Evolutionary conservation across 2,888 invertebrate genomes (phyloP).

Genomic region (Tanypteryx hageni): DNA sequence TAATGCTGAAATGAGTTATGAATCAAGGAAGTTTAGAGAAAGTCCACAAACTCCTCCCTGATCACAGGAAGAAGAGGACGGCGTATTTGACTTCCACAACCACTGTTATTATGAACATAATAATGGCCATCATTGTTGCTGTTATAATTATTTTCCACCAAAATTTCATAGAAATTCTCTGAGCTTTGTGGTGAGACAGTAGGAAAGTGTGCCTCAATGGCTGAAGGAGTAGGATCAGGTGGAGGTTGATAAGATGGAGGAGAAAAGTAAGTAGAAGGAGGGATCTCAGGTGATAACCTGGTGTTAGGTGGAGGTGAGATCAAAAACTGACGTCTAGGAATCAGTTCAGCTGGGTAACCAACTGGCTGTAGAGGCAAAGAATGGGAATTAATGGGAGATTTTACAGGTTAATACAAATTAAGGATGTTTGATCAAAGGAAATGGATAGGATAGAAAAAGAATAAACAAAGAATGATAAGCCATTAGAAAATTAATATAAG

Average conservation of each 20-base stretch:
- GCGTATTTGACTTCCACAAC: constrained; percentile 48
- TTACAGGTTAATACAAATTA: neutral
- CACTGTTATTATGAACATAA: constrained; percentile 36
- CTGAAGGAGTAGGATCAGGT: constrained; percentile 84
- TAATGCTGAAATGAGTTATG: neutral
- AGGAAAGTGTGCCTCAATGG: constrained; percentile 72
- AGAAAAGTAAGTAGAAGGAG: constrained; percentile 72
- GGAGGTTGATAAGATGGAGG: constrained; percentile 84
- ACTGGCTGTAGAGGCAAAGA: constrained; percentile 31
- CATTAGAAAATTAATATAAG: neutral
- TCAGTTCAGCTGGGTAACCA: constrained; percentile 53
- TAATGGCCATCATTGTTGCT: constrained; percentile 67
- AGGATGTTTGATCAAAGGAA: neutral
- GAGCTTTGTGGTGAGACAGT: constrained; percentile 66
- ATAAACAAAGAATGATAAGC: neutral
- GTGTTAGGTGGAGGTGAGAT: constrained; percentile 31
- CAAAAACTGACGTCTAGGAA: constrained; percentile 18
- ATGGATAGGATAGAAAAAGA: constrained; percentile 29
- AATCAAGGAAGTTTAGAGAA: constrained; percentile 31
- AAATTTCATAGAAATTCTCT: constrained; percentile 68
- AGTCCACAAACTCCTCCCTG: constrained; percentile 65
- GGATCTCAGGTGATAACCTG: constrained; percentile 47
- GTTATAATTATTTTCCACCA: constrained; percentile 68
- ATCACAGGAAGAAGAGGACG: constrained; percentile 67
- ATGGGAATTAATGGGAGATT: neutral